Percentiles rank a stretch among this genome's conserved stretches.
Conservation (phyloP, 2,797 vertebrate species). For the Zalophus californianus region DNA sequence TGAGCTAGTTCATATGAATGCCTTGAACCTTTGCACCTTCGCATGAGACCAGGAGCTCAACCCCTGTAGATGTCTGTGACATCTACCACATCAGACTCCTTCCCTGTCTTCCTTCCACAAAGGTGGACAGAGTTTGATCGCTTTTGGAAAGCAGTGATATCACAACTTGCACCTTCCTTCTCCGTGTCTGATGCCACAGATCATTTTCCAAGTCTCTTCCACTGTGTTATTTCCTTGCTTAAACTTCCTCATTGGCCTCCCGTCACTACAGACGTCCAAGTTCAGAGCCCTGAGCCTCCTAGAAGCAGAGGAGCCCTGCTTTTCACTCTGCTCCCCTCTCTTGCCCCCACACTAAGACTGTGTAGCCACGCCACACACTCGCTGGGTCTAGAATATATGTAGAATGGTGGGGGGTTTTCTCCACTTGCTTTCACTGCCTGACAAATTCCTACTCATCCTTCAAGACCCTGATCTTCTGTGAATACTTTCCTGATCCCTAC, state of each 20-base stretch:
- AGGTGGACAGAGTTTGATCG: too few species aligned
- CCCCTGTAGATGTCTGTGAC: background rate
- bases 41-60: background rate
- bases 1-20: too few species aligned
- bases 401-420: background rate
- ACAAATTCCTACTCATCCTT: background rate
- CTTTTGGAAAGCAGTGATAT: too few species aligned
- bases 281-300: background rate
- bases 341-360: background rate
- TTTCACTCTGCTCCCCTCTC: too few species aligned
- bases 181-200: background rate
- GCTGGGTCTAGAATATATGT: background rate
- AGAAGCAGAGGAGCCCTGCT: background rate
- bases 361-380: background rate
- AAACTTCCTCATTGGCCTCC: background rate
- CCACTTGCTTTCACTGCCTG: background rate
- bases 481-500: background rate
- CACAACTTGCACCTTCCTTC: background rate
- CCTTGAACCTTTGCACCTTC: background rate
- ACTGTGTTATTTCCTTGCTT: background rate
- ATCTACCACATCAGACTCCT: too few species aligned
- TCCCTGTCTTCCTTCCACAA: background rate
- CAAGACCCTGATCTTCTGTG: background rate
- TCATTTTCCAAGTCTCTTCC: background rate
- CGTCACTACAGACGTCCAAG: background rate